These are phyloP conservation scores for Hedya salicella DNA, from an alignment of 2,888 invertebrate genomes.

Conservation along the genomic window DNA sequence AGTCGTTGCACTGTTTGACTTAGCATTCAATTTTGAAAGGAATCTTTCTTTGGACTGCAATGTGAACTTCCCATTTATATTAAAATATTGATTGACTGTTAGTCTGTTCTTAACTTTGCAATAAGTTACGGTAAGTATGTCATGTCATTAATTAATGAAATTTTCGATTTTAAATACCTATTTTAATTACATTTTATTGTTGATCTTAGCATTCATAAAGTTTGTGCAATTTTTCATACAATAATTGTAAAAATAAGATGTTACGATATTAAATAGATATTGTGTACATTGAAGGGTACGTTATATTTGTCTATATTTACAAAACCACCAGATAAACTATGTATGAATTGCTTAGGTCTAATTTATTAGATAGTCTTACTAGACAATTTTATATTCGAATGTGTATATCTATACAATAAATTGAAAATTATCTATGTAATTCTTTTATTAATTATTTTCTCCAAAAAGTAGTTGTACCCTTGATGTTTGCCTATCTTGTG, in stretches of 20 bases:
- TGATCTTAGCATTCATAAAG: conserved; percentile 34
- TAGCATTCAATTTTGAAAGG: neutral
- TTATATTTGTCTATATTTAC: conserved; percentile 44
- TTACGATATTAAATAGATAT: conserved; percentile 37
- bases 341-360: conserved; percentile 67
- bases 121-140: conserved; percentile 15
- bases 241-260: conserved; percentile 29
- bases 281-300: conserved; percentile 39
- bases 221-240: conserved; percentile 25
- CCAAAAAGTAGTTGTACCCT: too few species aligned
- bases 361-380: conserved; percentile 73
- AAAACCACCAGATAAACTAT: conserved; percentile 51
- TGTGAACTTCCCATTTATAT: conserved; percentile 3
- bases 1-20: conserved; percentile 12
- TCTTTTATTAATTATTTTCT: conserved; percentile 4
- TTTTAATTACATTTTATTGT: conserved; percentile 36
- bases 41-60: conserved; percentile 1
- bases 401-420: conserved; percentile 76
- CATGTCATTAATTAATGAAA: conserved; percentile 27
- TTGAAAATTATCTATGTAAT: conserved; percentile 54
- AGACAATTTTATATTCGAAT: conserved; percentile 77
- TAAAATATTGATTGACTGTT: neutral
- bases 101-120: conserved; percentile 3
- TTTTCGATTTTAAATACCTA: conserved; percentile 15
- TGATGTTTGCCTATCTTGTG: too few species aligned